Base-by-base conservation (phyloP, 2,888 invertebrate genomes). In the Plemyria rubiginata region DNA sequence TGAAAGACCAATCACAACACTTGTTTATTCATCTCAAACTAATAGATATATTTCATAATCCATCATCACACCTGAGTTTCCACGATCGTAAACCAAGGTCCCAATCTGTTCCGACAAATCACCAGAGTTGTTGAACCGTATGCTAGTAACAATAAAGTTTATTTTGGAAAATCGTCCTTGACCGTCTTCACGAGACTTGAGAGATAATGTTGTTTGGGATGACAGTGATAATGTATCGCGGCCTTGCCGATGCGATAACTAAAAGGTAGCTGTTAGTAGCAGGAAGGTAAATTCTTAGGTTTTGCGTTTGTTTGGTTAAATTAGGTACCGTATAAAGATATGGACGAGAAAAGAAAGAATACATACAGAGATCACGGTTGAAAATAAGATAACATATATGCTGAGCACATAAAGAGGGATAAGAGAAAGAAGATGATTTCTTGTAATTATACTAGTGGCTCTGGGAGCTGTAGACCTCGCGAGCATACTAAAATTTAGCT, bases 191-290 rank as follows among this genome's bases (percentile, higher is more conserved):
- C 41, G 74, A 75, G 74, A 72, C 75, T 72, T 60, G 66, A 62
- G 69, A 65, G 86, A 84, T 84, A 80, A 74, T 67, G 70, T 70
- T 73, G 74, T 78, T 80, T 77, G 68, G 80, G 81, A 84, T 84
- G 81, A 80, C 78, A 80, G 66, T 75, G 84, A 87, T 86, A 85
- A 80, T 71, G 62, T 72, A 79, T 76, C 69, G 49, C 75, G 78
- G 60, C 86, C 86, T 88, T 87, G 81, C 40, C 55, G 52, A 61
- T 41, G 60, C 57, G 71, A 71, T 72, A 68, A 70, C 62, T 66
- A 55, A 59, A n/a, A 71, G 65, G 64, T 64, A 64, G 56, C 51
- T 67, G 60, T 63, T 66, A 62, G 36, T 36, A 36, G 36, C 11
- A 13, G 15, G 8, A 15, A 13, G 43, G 59, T 62, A n/a, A 40